These are phyloP conservation scores for Egretta garzetta DNA, from an alignment of 2,113 vertebrate species.

Conservation along the genomic window DNA sequence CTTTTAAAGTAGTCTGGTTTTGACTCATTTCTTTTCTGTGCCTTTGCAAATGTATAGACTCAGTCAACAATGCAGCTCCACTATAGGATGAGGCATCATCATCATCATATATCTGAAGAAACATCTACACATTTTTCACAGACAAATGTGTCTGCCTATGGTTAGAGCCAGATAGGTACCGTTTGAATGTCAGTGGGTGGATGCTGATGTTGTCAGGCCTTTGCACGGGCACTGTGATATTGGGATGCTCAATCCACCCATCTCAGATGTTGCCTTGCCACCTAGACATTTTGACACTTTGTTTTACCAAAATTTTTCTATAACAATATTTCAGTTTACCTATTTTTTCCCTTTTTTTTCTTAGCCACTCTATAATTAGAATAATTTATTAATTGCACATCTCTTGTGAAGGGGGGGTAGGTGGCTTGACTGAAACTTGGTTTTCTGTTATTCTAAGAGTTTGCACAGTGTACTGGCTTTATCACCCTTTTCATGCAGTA, in stretches of 20 bases:
- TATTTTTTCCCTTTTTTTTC: neutral
- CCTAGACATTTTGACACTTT: neutral
- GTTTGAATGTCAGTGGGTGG: accelerated
- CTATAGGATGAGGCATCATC: neutral
- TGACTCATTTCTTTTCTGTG: neutral
- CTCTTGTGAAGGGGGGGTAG: neutral
- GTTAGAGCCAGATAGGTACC: neutral
- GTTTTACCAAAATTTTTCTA: neutral
- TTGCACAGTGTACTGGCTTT: neutral
- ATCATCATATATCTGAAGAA: neutral
- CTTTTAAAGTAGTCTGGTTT: neutral
- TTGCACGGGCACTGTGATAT: neutral
- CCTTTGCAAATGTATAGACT: neutral
- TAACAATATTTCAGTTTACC: neutral
- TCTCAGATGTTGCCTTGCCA: neutral
- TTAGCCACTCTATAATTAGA: neutral
- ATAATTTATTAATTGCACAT: neutral
- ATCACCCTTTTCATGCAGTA: neutral
- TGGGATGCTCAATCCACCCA: neutral
- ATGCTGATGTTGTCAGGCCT: neutral
- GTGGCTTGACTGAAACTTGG: neutral
- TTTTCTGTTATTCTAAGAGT: neutral
- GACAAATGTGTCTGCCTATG: neutral
- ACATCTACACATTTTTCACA: neutral
- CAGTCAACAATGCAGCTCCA: neutral